phyloP scores from a whole-genome alignment of 2,888 invertebrate genomes.

The Trachelus stipa region DNA sequence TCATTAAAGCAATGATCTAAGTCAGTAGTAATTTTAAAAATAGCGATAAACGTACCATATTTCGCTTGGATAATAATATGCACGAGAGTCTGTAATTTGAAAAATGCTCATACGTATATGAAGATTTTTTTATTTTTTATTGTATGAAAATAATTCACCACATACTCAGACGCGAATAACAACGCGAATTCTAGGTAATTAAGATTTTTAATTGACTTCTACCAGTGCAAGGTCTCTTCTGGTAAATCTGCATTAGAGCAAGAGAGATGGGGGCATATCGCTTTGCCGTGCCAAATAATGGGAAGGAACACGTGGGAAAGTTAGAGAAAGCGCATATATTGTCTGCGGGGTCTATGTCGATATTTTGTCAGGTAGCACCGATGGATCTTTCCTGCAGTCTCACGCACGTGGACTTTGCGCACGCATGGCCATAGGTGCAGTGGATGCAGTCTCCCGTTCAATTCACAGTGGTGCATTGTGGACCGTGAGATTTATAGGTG shows the following conservation, averaged over 20 bases:
- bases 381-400: neutral
- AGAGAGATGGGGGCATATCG: neutral
- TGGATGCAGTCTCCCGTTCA: neutral
- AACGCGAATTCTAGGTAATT: neutral
- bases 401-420: neutral
- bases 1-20: neutral
- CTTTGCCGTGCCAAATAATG: neutral
- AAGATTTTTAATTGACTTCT: neutral
- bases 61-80: neutral
- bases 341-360: neutral
- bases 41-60: neutral
- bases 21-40: neutral
- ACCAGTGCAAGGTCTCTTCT: neutral
- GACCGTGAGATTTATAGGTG: neutral
- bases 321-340: neutral
- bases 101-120: too few species aligned
- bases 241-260: neutral
- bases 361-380: neutral
- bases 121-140: too few species aligned
- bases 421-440: neutral
- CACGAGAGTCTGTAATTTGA: neutral
- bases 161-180: too few species aligned
- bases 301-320: neutral
- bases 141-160: too few species aligned
- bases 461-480: neutral